Percentiles rank a stretch among this genome's conserved stretches.
Evolutionary conservation across 2,797 vertebrate genomes (phyloP).

Genomic region (Ctenopoma kingsleyae): DNA sequence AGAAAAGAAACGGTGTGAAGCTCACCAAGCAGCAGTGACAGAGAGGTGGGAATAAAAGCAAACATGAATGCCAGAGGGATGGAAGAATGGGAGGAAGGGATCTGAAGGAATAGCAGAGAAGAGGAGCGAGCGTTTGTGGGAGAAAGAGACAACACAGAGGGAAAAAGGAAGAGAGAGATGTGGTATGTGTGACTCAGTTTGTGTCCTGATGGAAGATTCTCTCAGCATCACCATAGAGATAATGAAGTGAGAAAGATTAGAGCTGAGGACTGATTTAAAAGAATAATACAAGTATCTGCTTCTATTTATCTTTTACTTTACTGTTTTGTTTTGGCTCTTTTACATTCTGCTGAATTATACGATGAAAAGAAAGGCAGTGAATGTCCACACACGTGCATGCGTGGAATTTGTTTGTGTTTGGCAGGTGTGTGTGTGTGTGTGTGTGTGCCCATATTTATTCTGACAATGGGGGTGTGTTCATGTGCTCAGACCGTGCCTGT

Average conservation of each 20-base stretch:
- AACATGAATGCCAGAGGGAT: constrained; percentile 65
- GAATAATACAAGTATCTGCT: constrained; percentile 46
- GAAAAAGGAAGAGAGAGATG: constrained; percentile 69
- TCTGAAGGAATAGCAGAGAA: constrained; percentile 70
- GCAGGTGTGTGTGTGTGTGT: constrained; percentile 36
- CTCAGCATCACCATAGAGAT: constrained; percentile 73
- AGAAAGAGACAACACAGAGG: constrained; percentile 61
- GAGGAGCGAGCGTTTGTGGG: constrained; percentile 60
- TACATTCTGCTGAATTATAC: constrained; percentile 25
- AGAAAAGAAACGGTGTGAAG: constrained; percentile 60
- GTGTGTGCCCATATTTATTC: constrained; percentile 33
- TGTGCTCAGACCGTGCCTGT: constrained; percentile 24
- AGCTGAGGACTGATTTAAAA: constrained; percentile 51
- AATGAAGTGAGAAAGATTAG: constrained; percentile 56
- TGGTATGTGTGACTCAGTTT: constrained; percentile 81
- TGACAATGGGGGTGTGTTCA: constrained; percentile 54
- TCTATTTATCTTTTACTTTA: constrained; percentile 36
- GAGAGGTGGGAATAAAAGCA: constrained; percentile 70
- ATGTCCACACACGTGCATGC: constrained; percentile 51
- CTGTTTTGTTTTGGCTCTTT: constrained; percentile 45
- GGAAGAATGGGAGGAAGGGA: constrained; percentile 73
- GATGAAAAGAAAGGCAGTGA: constrained; percentile 14
- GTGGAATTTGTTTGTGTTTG: constrained; percentile 62
- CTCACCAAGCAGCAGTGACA: constrained; percentile 69
- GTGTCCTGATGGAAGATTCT: constrained; percentile 72